phyloP scores from a whole-genome alignment of 2,113 vertebrate genomes.

The Donacobius atricapilla region DNA sequence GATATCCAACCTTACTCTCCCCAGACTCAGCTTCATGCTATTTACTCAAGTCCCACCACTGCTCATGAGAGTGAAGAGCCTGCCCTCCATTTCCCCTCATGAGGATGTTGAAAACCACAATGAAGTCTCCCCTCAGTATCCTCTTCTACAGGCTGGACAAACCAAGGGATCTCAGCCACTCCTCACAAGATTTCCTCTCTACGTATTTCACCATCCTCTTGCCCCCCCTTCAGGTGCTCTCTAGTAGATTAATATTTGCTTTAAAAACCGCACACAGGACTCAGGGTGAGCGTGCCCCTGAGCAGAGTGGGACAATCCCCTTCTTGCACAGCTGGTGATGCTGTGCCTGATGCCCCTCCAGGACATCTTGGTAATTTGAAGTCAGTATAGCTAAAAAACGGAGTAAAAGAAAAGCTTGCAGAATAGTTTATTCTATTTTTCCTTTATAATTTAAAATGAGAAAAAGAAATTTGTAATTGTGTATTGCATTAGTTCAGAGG shows the following conservation, averaged over 20 bases:
- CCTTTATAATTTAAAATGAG: background rate
- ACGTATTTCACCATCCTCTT: background rate
- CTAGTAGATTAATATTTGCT: too few relatives aligned
- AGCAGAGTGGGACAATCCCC: background rate
- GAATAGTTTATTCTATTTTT: background rate
- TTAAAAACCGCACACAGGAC: background rate
- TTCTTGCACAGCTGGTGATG: fast-evolving
- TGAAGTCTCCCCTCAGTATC: too few relatives aligned
- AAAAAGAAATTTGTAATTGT: background rate
- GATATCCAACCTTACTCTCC: background rate
- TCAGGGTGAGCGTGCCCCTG: fast-evolving
- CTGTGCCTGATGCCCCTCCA: fast-evolving
- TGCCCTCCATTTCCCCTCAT: too few relatives aligned
- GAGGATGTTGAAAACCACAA: too few relatives aligned
- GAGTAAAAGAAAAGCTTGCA: background rate
- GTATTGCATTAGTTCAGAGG: background rate
- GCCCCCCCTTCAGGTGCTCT: background rate
- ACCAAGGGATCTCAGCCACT: background rate
- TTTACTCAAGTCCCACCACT: background rate
- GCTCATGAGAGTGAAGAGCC: too few relatives aligned
- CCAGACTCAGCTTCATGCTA: background rate
- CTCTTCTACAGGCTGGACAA: background rate
- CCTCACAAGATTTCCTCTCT: background rate
- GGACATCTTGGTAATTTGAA: background rate
- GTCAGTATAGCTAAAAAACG: background rate